Base-by-base conservation (phyloP, 2,113 vertebrate species). In the Centropristis striata region DNA sequence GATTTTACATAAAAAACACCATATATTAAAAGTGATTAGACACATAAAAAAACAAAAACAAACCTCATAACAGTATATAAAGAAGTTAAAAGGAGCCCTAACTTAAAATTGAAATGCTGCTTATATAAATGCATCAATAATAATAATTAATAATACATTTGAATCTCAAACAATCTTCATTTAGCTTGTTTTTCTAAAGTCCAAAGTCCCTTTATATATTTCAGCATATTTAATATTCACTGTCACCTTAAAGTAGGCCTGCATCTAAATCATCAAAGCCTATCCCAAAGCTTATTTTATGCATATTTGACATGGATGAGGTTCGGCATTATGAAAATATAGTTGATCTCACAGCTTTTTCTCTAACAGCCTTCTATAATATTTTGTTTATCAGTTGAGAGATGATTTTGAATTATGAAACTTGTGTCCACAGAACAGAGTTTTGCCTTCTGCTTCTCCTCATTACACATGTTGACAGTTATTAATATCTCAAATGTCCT, bases 401-500 rank as follows among this genome's bases (percentile, higher is more conserved):
- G 27, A 13, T 5, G 13, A 18, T 44, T 39, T 8, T 55, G 18
- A 13, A 37, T 41, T n/a, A 18, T 44, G 27, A 7, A 41, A 44
- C 46, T 7, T 60, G 32, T 61, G 36, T 27, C 9, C 23, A 53
- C 36, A 37, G 1, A 28, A n/a, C 39, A 37, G 28, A n/a, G 18
- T 70, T 58, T 53, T 63, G 5, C 50, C 77, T 81, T 41, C 55
- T 64, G 44, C 39, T 70, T 25, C 68, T 73, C 58, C 50, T 71
- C 78, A 79, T 66, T 68, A 67, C 36, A 75, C 65, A 81, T 75
- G 68, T 84, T 90, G 73, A 69, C 76, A 78, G 71, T 86, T 89
- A 93, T 87, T 91, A 90, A 92, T 92, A 92, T 85, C 69, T 64
- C 39, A n/a, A 77, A 53, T 53, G 66, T 71, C 66, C 68, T 68